Conservation (phyloP, 1,140 invertebrate species). For the Lanistes nyassanus region DNA sequence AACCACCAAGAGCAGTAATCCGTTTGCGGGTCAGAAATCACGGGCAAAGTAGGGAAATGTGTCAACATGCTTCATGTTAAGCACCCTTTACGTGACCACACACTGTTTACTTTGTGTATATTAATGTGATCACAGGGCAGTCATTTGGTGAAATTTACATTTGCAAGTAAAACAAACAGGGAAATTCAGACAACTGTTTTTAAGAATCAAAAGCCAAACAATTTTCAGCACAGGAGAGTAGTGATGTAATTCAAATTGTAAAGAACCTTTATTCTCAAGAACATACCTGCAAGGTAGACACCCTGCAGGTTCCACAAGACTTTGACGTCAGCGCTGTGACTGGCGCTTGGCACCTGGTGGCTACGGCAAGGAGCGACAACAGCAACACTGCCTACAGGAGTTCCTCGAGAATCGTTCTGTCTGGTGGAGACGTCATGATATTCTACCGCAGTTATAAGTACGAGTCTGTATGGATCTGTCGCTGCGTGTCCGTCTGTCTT, state of each 20-base stretch:
- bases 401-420: background rate
- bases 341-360: conserved; percentile 13
- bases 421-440: background rate
- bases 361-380: background rate
- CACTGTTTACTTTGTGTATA: too few species aligned
- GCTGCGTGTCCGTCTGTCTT: background rate
- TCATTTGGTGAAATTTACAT: too few species aligned
- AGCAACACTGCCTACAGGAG: background rate
- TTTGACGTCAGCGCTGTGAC: background rate
- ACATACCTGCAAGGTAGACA: conserved; percentile 11
- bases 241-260: background rate
- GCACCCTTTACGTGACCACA: too few species aligned
- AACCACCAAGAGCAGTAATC: too few species aligned
- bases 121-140: too few species aligned
- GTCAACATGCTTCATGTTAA: too few species aligned
- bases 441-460: conserved; percentile 9
- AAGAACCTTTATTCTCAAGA: background rate
- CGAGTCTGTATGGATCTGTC: background rate
- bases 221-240: too few species aligned
- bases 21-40: too few species aligned
- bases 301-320: background rate
- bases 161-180: too few species aligned
- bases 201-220: too few species aligned
- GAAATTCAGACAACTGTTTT: too few species aligned
- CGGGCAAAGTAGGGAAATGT: too few species aligned